Conservation (phyloP, 2,797 vertebrate genomes). For the Distichodus sexfasciatus region DNA sequence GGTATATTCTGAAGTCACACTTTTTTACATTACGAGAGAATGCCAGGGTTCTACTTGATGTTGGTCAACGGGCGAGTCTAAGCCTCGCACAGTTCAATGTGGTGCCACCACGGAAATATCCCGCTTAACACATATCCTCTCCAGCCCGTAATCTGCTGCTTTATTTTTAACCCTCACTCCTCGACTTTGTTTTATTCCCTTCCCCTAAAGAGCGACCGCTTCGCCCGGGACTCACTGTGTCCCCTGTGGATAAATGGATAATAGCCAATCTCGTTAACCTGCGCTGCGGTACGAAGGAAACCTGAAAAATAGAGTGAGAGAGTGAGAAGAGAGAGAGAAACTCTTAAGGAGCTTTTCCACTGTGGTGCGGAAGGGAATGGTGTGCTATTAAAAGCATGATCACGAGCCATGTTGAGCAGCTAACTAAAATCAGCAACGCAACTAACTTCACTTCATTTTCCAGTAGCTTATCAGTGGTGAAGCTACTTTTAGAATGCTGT, state of each 20-base stretch:
- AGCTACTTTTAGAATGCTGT: too few species aligned
- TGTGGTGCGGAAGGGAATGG: slow-evolving; percentile 63
- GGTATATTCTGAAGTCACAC: neutral
- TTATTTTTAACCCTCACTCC: slow-evolving; percentile 58
- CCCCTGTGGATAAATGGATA: slow-evolving; percentile 71
- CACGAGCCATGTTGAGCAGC: too few species aligned
- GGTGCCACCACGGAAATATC: slow-evolving; percentile 26
- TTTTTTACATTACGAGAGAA: neutral
- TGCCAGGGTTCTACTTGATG: neutral
- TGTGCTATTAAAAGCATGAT: neutral
- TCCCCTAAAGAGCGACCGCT: slow-evolving; percentile 64
- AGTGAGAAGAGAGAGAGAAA: neutral
- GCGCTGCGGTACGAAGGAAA: slow-evolving; percentile 66
- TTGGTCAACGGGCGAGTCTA: neutral
- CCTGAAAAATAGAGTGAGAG: slow-evolving; percentile 40
- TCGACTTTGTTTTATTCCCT: slow-evolving; percentile 57
- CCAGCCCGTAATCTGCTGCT: slow-evolving; percentile 41
- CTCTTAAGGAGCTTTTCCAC: slow-evolving; percentile 56
- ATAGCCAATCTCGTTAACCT: slow-evolving; percentile 77
- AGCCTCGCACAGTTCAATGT: slow-evolving; percentile 8
- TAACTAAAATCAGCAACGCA: too few species aligned
- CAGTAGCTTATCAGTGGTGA: too few species aligned
- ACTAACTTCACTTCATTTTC: too few species aligned
- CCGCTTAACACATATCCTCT: slow-evolving; percentile 38
- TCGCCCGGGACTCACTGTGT: slow-evolving; percentile 60